Evolutionary conservation across 2,888 invertebrate genomes (phyloP).

Genomic region (Nephrocerus scutellatus): DNA sequence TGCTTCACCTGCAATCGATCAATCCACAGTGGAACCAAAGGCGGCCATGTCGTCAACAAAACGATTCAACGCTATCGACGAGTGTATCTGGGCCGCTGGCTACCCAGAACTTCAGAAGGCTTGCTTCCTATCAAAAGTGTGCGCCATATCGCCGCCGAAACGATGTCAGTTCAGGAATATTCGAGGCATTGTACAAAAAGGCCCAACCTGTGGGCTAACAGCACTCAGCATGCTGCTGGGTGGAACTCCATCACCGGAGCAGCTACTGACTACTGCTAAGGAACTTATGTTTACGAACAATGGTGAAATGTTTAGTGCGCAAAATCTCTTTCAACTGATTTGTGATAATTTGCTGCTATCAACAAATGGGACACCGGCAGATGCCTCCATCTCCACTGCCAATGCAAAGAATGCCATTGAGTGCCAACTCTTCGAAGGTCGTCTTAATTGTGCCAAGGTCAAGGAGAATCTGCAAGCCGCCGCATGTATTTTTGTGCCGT

Average conservation of each 20-base stretch:
- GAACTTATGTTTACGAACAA: constrained; percentile 63
- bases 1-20: too few species aligned
- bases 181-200: constrained; percentile 38
- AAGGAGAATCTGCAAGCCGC: constrained; percentile 44
- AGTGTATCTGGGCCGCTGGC: constrained; percentile 54
- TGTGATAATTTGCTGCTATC: constrained; percentile 27
- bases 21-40: too few species aligned
- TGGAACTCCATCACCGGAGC: constrained; percentile 51
- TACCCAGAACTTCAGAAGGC: constrained; percentile 54
- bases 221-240: constrained; percentile 73
- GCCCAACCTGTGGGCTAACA: constrained; percentile 82
- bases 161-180: constrained; percentile 48
- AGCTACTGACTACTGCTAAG: constrained; percentile 59
- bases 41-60: too few species aligned
- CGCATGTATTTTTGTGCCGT: constrained; percentile 50
- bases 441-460: constrained; percentile 45
- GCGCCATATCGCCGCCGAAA: constrained; percentile 50
- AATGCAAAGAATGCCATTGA: constrained; percentile 13
- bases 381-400: constrained; percentile 2
- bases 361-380: constrained; percentile 10
- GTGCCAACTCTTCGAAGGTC: constrained; percentile 43
- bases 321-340: constrained; percentile 55
- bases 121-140: constrained; percentile 53
- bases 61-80: constrained; percentile 37
- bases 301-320: constrained; percentile 84